phyloP scores from a whole-genome alignment of 2,113 vertebrate genomes.

The Brachyhypopomus occidentalis region DNA sequence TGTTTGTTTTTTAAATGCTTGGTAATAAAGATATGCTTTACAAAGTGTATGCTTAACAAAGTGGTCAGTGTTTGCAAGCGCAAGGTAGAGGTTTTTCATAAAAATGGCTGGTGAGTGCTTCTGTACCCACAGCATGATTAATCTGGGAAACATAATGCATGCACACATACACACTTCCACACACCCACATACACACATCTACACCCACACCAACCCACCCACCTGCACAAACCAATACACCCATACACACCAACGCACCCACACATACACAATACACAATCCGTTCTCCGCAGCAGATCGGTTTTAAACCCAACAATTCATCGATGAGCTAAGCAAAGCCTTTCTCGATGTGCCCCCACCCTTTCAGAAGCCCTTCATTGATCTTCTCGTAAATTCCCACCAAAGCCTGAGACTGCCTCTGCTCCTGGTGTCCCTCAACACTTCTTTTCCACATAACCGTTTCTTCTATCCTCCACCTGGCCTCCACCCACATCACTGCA shows the following conservation, averaged over 20 bases:
- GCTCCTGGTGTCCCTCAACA: not conserved
- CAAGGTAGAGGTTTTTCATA: no score
- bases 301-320: constrained; percentile 29
- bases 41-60: no score
- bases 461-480: not conserved
- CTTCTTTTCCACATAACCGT: not conserved
- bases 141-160: not conserved
- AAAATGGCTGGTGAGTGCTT: constrained; percentile 8
- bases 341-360: not conserved
- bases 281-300: not conserved
- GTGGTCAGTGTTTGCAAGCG: no score
- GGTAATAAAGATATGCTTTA: no score
- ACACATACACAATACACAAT: not conserved
- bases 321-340: constrained; percentile 2
- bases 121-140: not conserved
- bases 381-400: constrained; percentile 33
- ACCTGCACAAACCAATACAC: not conserved
- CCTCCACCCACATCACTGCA: not conserved
- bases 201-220: no score
- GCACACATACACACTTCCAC: not conserved
- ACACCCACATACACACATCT: no score
- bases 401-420: not conserved
- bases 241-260: not conserved
- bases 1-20: no score
- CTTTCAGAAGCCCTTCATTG: constrained; percentile 12